Base-by-base conservation (phyloP, 2,888 invertebrate species). In the Nomada fabriciana region DNA sequence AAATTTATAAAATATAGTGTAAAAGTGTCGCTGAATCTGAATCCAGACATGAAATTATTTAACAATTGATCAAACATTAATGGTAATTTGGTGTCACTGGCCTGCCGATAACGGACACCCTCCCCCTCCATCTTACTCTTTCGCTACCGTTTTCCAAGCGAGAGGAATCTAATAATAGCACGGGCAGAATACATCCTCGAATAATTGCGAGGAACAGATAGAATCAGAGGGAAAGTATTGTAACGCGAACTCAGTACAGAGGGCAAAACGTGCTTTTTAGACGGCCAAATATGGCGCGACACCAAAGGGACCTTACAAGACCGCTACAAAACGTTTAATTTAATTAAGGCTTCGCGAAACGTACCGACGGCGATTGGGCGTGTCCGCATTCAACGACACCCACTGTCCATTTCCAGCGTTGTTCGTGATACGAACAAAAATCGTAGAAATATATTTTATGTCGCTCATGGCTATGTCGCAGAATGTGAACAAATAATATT, bases 281-380 rank as follows among this genome's bases (percentile, higher is more conserved):
- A 42, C 61, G 50, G 86, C 90, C 91, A 91, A 91, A 90, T 90
- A 90, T 90, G 90, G 90, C 86, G 89, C 87, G 91, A 85, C 84
- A 86, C 83, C 63, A 47, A 63, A 71, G 36, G 61, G 74, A 85
- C 75, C 67, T 84, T 72, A 82, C 79, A 77, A 82, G 88, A 86
- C 68, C 74, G 23, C 75, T 74, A 47, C 78, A 75, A 79, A 82
- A 78, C 75, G 64, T 83, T 89, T 83, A 85, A 88, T 86, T 88
- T 80, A 83, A 88, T 85, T 89, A 88, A 59, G 70, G 13, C 71
- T 47, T 69, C 68, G 55, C 63, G 76, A 80, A 82, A 86, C 80
- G 74, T 61, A 67, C 80, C 42, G 72, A 43, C 15, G 61, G 57
- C 70, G 64, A 77, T 67, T 81, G 87, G 80, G 86, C 73, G 87